phyloP scores from a whole-genome alignment of 1,140 invertebrate genomes.

The Proales similis region DNA sequence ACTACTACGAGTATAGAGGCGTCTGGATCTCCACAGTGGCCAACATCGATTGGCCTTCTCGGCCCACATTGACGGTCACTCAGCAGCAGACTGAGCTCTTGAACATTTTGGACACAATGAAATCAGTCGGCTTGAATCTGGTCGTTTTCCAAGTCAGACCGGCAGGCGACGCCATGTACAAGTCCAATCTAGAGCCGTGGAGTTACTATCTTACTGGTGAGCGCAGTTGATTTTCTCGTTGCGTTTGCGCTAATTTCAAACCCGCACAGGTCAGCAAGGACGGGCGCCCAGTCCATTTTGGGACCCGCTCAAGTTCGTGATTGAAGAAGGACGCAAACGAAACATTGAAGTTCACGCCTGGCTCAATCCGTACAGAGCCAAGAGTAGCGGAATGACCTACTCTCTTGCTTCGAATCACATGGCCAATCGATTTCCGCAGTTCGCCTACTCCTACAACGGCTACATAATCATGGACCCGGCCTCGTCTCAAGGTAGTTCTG shows the following conservation, averaged over 20 bases:
- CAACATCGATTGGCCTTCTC: constrained; percentile 49
- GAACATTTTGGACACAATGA: constrained; percentile 41
- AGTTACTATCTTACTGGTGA: constrained; percentile 46
- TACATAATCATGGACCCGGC: constrained; percentile 49
- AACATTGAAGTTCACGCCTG: constrained; percentile 48
- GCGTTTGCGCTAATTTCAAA: too few relatives aligned
- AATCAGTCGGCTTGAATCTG: constrained; percentile 43
- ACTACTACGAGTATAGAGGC: constrained; percentile 42
- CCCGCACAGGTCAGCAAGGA: constrained; percentile 46
- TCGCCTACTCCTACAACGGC: constrained; percentile 43
- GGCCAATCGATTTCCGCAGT: constrained; percentile 42
- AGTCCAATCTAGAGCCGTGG: constrained; percentile 46
- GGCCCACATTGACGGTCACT: constrained; percentile 39
- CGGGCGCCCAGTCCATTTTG: constrained; percentile 43
- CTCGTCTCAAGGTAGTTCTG: constrained; percentile 38
- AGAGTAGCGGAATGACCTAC: constrained; percentile 23
- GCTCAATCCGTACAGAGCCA: constrained; percentile 46
- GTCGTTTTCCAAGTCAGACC: constrained; percentile 45
- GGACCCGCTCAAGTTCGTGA: constrained; percentile 44
- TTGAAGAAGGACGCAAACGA: constrained; percentile 42
- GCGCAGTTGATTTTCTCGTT: too few relatives aligned
- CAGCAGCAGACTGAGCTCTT: constrained; percentile 44
- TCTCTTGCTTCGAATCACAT: constrained; percentile 45
- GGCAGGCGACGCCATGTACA: constrained; percentile 45
- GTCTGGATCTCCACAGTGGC: constrained; percentile 47